Evolutionary conservation across 2,888 invertebrate species (phyloP).

Genomic region (Cryptocephalus moraei): DNA sequence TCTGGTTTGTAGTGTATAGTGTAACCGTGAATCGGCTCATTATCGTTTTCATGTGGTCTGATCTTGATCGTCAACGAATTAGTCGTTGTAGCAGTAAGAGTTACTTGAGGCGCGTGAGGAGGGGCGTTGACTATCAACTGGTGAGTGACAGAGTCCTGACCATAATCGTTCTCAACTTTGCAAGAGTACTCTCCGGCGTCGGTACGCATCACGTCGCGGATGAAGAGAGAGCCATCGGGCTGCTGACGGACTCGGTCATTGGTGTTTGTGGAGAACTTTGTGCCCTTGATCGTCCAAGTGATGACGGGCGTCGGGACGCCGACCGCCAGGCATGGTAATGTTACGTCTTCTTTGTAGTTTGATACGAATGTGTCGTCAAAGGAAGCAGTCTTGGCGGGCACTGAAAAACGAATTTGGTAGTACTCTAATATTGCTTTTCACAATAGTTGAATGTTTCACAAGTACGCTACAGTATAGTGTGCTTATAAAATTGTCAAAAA

Average conservation of each 20-base stretch:
- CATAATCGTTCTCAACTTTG: conserved; percentile 84
- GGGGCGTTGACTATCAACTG: conserved; percentile 76
- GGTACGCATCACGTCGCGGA: conserved; percentile 77
- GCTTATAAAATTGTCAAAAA: no score
- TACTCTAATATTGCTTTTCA: no score
- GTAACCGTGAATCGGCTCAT: conserved; percentile 85
- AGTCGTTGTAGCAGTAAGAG: conserved; percentile 61
- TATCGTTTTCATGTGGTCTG: conserved; percentile 64
- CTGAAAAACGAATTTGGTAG: conserved; percentile 39
- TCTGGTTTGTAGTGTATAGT: conserved; percentile 89
- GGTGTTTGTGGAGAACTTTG: conserved; percentile 64
- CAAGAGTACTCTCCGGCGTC: conserved; percentile 94
- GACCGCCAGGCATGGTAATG: conserved; percentile 83
- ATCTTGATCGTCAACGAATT: conserved; percentile 64
- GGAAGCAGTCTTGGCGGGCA: conserved; percentile 89
- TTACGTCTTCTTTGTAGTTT: conserved; percentile 85
- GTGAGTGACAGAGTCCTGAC: conserved; percentile 86
- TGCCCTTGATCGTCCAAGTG: conserved; percentile 80
- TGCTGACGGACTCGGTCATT: conserved; percentile 75
- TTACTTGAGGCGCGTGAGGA: conserved; percentile 55
- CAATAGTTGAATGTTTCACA: no score
- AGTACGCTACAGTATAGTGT: no score
- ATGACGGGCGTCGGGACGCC: conserved; percentile 86
- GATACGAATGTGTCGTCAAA: conserved; percentile 90
- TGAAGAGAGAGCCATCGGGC: conserved; percentile 84